Evolutionary conservation across 2,888 invertebrate genomes (phyloP).

Genomic region (Epinotia brunnichana): DNA sequence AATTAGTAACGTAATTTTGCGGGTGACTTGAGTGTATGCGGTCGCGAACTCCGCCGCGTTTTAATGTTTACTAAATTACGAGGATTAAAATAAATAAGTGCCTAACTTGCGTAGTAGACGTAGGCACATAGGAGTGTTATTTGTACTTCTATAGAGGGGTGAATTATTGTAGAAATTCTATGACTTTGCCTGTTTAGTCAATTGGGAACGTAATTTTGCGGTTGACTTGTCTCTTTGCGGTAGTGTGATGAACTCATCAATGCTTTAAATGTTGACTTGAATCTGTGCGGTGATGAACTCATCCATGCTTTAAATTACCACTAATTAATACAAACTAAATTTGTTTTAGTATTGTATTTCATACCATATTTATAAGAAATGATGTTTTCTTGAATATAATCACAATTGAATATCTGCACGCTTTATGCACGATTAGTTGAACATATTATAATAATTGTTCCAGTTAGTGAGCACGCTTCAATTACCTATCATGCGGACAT

Average conservation of each 20-base stretch:
- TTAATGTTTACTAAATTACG: slow-evolving; percentile 61
- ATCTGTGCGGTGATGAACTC: slow-evolving; percentile 21
- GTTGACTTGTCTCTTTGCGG: slow-evolving; percentile 23
- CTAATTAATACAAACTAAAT: slow-evolving; percentile 19
- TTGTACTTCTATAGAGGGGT: slow-evolving; percentile 8
- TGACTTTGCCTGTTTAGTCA: slow-evolving; percentile 12
- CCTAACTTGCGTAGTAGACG: slow-evolving; percentile 41
- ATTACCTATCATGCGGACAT: slow-evolving; percentile 40
- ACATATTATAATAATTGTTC: slow-evolving; percentile 34
- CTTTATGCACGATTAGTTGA: slow-evolving; percentile 44
- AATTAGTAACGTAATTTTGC: slow-evolving; percentile 84
- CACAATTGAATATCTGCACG: neutral
- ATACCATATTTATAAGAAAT: neutral
- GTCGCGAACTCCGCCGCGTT: slow-evolving; percentile 68
- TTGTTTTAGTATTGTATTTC: slow-evolving; percentile 5
- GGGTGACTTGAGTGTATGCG: slow-evolving; percentile 82
- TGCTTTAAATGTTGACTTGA: slow-evolving; percentile 24
- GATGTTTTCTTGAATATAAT: neutral
- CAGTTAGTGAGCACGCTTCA: slow-evolving; percentile 22
- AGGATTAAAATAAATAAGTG: slow-evolving; percentile 52
- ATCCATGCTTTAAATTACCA: slow-evolving; percentile 27
- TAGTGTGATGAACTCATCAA: slow-evolving; percentile 21
- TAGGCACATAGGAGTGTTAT: slow-evolving; percentile 19
- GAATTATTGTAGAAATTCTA: slow-evolving; percentile 22
- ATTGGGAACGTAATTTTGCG: slow-evolving; percentile 25